Evolutionary conservation across 2,797 vertebrate genomes (phyloP).

Genomic region (Notolabrus celidotus): DNA sequence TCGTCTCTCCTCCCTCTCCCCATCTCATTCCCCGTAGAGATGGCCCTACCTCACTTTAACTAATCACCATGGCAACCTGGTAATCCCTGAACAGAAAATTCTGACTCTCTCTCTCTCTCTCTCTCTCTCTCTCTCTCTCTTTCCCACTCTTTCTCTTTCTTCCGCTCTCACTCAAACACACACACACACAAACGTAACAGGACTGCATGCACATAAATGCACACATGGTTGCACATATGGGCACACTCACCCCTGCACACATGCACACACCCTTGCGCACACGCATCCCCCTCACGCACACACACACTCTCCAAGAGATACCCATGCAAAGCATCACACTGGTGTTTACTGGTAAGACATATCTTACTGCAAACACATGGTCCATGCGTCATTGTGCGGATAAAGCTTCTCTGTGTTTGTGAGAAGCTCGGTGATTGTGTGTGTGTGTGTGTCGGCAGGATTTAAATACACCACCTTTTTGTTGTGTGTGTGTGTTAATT

Average conservation of each 20-base stretch:
- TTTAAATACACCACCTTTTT: slow-evolving; percentile 41
- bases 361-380: slow-evolving; percentile 50
- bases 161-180: neutral
- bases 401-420: slow-evolving; percentile 39
- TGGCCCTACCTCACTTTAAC: slow-evolving; percentile 78
- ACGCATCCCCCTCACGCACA: slow-evolving; percentile 6
- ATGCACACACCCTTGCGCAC: slow-evolving; percentile 4
- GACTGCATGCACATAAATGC: slow-evolving; percentile 26
- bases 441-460: slow-evolving; percentile 26
- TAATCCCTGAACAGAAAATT: slow-evolving; percentile 82
- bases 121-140: neutral
- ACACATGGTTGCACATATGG: slow-evolving; percentile 38
- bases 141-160: slow-evolving; percentile 16
- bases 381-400: slow-evolving; percentile 37
- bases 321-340: slow-evolving; percentile 51
- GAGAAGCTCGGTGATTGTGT: slow-evolving; percentile 8
- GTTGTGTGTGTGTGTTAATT: slow-evolving; percentile 28
- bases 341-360: slow-evolving; percentile 68
- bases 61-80: slow-evolving; percentile 86
- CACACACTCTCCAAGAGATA: slow-evolving; percentile 43
- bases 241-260: neutral
- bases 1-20: slow-evolving; percentile 56
- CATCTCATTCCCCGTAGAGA: slow-evolving; percentile 69
- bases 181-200: slow-evolving; percentile 11
- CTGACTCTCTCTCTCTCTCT: slow-evolving; percentile 41